Conservation (phyloP, 2,797 vertebrate genomes). For the Hippopotamyrus pictus region DNA sequence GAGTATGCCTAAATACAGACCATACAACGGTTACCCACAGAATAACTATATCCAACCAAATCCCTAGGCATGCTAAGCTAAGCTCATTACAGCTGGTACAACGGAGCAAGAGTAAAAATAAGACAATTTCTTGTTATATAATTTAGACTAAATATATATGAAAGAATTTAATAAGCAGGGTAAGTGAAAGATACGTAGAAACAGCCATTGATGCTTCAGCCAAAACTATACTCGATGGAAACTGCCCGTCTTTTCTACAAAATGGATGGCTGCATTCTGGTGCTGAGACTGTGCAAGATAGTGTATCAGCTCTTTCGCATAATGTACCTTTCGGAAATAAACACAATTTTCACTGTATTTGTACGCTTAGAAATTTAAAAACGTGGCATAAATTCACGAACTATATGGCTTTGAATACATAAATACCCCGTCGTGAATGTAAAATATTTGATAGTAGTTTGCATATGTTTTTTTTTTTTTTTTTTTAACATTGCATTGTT, state of each 20-base stretch:
- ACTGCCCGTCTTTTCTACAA: not conserved
- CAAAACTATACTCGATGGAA: not conserved
- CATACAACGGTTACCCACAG: not conserved
- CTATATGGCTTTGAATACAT: not conserved
- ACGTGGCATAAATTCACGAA: not conserved
- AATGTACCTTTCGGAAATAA: not conserved
- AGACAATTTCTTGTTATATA: not conserved
- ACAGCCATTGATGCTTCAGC: not conserved
- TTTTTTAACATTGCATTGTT: not conserved
- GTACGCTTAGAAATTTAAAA: not conserved
- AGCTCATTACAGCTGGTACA: not conserved
- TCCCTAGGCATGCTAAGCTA: not conserved
- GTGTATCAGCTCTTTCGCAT: not conserved
- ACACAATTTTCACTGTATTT: not conserved
- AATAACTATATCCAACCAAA: not conserved
- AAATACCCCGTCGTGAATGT: not conserved
- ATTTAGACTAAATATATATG: not conserved
- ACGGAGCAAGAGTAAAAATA: not conserved
- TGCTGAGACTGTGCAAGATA: not conserved
- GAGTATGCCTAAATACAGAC: not conserved
- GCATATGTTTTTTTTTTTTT: not conserved
- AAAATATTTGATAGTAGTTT: not conserved
- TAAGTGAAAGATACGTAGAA: not conserved
- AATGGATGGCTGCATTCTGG: constrained; percentile 2
- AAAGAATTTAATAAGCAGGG: not conserved